Base-by-base conservation (phyloP, 2,113 vertebrate genomes). In the Phoxinus phoxinus region DNA sequence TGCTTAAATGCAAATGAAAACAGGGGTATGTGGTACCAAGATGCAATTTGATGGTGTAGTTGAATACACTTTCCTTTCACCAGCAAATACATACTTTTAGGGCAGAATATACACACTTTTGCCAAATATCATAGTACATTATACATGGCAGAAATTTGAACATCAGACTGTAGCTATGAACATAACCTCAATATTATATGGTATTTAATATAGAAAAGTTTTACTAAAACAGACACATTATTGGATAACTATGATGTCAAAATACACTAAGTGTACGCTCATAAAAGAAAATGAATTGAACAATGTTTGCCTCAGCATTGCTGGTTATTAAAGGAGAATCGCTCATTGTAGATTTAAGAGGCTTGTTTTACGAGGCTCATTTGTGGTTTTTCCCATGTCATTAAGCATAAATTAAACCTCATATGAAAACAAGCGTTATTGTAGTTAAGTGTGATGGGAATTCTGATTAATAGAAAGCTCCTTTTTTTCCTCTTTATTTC, bases 361-460 rank as follows among this genome's bases (percentile, higher is more conserved):
- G 12, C 19, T 77, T 58, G 48, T 44, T 79, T 61, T 79, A 61
- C 25, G 56, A 79, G 76, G 35, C 56, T 61, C 12, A 61, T 61
- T 79, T 25, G 76, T 41, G 35, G 76, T 23, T 41, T 61, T 61
- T 23, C 23, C 12, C 21, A 41, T 6, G 69, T 41, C 69, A 72
- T 72, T 41, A 72, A n/a, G 69, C 69, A 72, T 72, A 41, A 72
- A 41, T 37, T 71, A 71, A 41, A 72, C 35, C 69, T n/a, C 69
- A n/a, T 12, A n/a, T 72, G 35, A 41, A 71, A 72, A 71, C 35
- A n/a, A 3, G 35, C 4, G 7, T 12, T 41, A 71, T 41, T 71
- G 35, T 71, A 71, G 35, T 71, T 72, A 72, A 72, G 35, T 12
- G 35, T 37, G 35, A 41, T 56, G 21, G 69, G 35, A 61, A 79